Percentiles rank a stretch among this genome's conserved stretches.
phyloP scores from a whole-genome alignment of 2,797 vertebrate species.

The Sciurus carolinensis region DNA sequence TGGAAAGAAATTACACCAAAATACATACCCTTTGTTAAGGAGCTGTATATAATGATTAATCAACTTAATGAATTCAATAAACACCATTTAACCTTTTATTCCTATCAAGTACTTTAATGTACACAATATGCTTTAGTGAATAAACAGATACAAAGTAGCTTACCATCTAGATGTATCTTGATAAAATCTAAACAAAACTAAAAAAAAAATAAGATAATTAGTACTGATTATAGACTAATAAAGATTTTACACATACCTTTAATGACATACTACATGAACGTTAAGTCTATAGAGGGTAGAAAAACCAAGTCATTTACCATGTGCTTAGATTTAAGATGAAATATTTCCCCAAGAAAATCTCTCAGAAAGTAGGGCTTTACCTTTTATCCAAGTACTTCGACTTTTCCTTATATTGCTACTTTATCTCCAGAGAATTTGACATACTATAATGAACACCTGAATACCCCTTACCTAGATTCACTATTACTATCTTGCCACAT shows the following conservation, averaged over 20 bases:
- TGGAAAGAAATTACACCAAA: constrained; percentile 29
- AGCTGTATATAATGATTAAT: not conserved
- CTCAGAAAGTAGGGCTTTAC: not conserved
- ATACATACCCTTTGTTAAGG: not conserved
- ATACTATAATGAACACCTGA: not conserved
- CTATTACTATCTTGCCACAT: constrained; percentile 12
- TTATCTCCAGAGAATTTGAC: constrained; percentile 20
- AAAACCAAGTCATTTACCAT: constrained; percentile 17
- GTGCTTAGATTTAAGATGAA: constrained; percentile 18
- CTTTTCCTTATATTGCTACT: not conserved
- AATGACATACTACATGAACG: not conserved
- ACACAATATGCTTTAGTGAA: constrained; percentile 52
- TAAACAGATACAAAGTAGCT: constrained; percentile 77
- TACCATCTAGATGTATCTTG: constrained; percentile 96
- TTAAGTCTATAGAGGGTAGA: not conserved
- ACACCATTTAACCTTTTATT: constrained; percentile 58
- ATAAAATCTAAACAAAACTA: constrained; percentile 96
- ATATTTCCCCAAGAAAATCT: not conserved
- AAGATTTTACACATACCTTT: constrained; percentile 52
- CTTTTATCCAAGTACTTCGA: constrained; percentile 11
- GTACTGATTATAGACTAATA: constrained; percentile 11
- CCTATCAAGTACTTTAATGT: not conserved
- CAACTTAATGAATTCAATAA: constrained; percentile 48
- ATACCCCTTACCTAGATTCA: not conserved
- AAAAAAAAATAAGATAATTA: constrained; percentile 81